Conservation (phyloP, 2,888 invertebrate genomes). For the Hipparchia sbordonii region DNA sequence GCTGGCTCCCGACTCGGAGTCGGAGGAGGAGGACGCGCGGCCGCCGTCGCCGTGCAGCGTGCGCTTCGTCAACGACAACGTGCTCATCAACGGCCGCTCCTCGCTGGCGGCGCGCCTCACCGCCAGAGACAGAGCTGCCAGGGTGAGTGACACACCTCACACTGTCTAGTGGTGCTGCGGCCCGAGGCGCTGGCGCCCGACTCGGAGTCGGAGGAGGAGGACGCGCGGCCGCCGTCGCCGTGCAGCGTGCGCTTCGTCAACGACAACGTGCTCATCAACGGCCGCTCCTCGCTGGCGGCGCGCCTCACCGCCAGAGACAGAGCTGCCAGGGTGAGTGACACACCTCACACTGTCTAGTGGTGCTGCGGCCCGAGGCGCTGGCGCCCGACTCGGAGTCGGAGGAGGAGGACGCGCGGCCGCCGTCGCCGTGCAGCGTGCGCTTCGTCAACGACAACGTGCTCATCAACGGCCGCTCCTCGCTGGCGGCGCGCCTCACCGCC, state of each 20-base stretch:
- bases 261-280: constrained; percentile 95
- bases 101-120: constrained; percentile 86
- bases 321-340: constrained; percentile 81
- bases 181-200: constrained; percentile 82
- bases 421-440: constrained; percentile 91
- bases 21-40: constrained; percentile 60
- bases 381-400: constrained; percentile 56
- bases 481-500: constrained; percentile 81
- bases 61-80: constrained; percentile 92
- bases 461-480: constrained; percentile 94
- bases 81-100: constrained; percentile 95
- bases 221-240: constrained; percentile 85
- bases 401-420: constrained; percentile 67
- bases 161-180: constrained; percentile 57
- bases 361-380: constrained; percentile 83
- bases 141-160: constrained; percentile 66
- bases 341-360: too few species aligned
- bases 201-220: constrained; percentile 52
- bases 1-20: constrained; percentile 66
- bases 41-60: constrained; percentile 91
- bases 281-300: constrained; percentile 90
- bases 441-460: constrained; percentile 95
- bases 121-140: constrained; percentile 69
- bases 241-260: constrained; percentile 93
- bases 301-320: constrained; percentile 63